phyloP scores from a whole-genome alignment of 2,888 invertebrate genomes.

The Chirona hameri region DNA sequence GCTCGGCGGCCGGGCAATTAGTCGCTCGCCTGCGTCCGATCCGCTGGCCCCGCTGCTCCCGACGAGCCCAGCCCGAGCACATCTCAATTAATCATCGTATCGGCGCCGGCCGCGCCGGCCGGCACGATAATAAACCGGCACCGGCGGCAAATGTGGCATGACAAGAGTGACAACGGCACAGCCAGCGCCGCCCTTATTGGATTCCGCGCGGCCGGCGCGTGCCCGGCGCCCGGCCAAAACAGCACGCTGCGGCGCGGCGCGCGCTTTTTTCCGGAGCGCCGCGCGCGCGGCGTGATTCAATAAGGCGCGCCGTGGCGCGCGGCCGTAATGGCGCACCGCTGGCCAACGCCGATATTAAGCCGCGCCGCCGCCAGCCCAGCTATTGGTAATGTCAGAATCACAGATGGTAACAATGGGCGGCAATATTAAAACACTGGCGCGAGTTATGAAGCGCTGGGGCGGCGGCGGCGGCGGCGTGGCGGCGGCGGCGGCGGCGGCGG shows the following conservation, averaged over 20 bases:
- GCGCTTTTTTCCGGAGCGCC: constrained; percentile 23
- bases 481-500: not conserved
- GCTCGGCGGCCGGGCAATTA: constrained; percentile 1
- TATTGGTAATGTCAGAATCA: constrained; percentile 29
- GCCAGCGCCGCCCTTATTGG: constrained; percentile 14
- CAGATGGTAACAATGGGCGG: constrained; percentile 27
- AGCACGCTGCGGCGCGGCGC: not conserved
- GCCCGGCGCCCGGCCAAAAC: constrained; percentile 12
- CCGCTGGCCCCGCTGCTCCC: too few relatives aligned
- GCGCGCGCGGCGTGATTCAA: constrained; percentile 8
- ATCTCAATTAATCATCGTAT: constrained; percentile 26
- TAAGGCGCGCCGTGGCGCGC: not conserved
- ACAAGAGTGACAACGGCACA: constrained; percentile 9
- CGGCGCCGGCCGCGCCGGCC: not conserved
- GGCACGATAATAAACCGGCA: constrained; percentile 9
- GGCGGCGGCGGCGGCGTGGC: not conserved
- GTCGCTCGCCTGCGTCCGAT: not conserved
- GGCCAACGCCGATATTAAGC: not conserved
- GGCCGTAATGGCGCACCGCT: not conserved
- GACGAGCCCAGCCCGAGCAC: not conserved
- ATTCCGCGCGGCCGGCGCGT: not conserved
- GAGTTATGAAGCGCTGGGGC: constrained; percentile 13
- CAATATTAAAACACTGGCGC: constrained; percentile 26
- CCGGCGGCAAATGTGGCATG: constrained; percentile 10
- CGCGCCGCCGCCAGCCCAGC: not conserved